Percentiles rank a stretch among this genome's conserved stretches.
phyloP scores from a whole-genome alignment of 2,113 vertebrate species.

The Mustela nigripes region DNA sequence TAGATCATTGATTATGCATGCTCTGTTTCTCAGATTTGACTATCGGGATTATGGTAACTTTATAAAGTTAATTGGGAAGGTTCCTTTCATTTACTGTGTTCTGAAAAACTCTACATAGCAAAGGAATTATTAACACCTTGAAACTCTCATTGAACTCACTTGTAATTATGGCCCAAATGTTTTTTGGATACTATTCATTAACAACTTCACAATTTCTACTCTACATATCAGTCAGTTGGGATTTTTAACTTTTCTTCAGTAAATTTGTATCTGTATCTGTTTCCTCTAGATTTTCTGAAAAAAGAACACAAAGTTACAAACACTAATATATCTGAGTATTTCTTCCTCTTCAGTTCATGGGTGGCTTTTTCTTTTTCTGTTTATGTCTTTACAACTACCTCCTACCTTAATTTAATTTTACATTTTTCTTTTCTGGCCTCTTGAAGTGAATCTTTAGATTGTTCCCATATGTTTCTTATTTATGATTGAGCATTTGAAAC shows the following conservation, averaged over 20 bases:
- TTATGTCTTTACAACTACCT: neutral
- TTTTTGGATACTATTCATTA: neutral
- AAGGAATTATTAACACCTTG: neutral
- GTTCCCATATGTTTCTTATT: neutral
- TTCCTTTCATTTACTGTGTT: neutral
- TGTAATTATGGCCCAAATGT: neutral
- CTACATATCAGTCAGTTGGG: neutral
- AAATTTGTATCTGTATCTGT: neutral
- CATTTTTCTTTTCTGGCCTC: neutral
- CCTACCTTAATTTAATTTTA: neutral
- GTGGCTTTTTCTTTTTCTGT: neutral
- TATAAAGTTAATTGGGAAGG: neutral
- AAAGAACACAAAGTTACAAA: neutral
- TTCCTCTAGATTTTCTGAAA: neutral
- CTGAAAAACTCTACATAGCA: neutral
- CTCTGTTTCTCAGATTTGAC: neutral
- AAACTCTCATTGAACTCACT: neutral
- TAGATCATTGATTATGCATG: neutral
- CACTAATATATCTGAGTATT: neutral
- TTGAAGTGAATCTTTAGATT: neutral
- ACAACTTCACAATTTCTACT: neutral
- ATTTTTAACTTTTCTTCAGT: neutral
- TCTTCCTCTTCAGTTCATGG: neutral
- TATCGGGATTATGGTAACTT: neutral
- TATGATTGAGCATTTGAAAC: slow-evolving; percentile 5